Evolutionary conservation across 2,797 vertebrate species (phyloP).

Genomic region (Gymnoscopelus microlampas): DNA sequence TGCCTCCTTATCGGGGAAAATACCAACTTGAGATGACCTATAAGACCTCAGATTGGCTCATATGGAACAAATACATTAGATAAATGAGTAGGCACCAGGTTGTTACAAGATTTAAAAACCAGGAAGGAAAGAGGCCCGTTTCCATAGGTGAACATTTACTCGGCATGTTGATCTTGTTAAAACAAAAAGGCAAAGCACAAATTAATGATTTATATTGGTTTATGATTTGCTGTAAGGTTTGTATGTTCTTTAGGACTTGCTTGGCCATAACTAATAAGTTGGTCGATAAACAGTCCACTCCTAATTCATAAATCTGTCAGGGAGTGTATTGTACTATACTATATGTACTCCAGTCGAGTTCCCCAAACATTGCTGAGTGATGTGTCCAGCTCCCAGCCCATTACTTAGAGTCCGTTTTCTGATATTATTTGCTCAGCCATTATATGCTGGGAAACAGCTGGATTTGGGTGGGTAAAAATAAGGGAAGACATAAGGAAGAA

Average conservation of each 20-base stretch:
- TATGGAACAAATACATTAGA: too few relatives aligned
- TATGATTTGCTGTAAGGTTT: neutral
- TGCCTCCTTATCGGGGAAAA: too few relatives aligned
- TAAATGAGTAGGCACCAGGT: too few relatives aligned
- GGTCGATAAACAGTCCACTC: neutral
- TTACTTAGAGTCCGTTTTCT: slow-evolving; percentile 8
- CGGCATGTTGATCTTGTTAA: too few relatives aligned
- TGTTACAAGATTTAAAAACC: too few relatives aligned
- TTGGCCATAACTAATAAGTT: neutral
- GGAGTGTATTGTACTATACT: neutral
- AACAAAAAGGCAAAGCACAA: too few relatives aligned
- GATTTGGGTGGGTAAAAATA: slow-evolving; percentile 37
- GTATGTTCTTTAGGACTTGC: neutral
- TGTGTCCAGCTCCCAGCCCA: slow-evolving; percentile 1
- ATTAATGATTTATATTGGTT: too few relatives aligned
- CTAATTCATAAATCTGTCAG: neutral
- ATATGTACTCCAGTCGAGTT: slow-evolving; percentile 2
- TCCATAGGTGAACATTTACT: too few relatives aligned
- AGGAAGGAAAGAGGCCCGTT: too few relatives aligned
- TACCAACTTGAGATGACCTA: too few relatives aligned
- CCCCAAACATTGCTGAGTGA: slow-evolving; percentile 25
- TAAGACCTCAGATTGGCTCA: too few relatives aligned
- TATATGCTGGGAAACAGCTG: slow-evolving; percentile 53
- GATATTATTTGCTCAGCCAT: slow-evolving; percentile 11
- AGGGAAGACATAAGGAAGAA: slow-evolving; percentile 24